A percentile compares a stretch with the other conserved stretches of the same genome.
Conservation (phyloP, 2,113 vertebrate genomes). For the Channa argus region DNA sequence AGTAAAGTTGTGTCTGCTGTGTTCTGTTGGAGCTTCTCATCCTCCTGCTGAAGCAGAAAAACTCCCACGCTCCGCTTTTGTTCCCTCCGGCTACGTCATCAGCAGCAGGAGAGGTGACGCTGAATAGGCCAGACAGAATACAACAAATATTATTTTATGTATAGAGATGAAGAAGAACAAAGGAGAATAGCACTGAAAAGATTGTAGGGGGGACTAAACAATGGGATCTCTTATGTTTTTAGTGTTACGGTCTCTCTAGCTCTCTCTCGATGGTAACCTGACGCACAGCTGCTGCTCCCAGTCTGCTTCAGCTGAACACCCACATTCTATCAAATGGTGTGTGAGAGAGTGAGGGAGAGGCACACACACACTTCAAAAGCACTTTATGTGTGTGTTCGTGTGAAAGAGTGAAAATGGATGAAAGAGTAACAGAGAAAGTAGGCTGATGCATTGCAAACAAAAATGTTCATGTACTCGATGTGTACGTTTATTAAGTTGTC, state of each 20-base stretch:
- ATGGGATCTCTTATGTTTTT: background rate
- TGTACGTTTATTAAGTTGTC: too few species aligned
- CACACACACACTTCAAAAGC: background rate
- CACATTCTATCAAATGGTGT: constrained; percentile 29
- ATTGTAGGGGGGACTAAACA: background rate
- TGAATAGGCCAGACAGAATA: constrained; percentile 20
- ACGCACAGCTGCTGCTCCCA: constrained; percentile 70
- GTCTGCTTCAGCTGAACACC: constrained; percentile 65
- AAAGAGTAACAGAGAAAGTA: background rate
- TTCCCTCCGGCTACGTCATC: constrained; percentile 23
- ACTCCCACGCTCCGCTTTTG: constrained; percentile 58
- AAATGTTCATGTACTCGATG: background rate
- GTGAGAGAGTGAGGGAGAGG: background rate
- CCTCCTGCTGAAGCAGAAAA: constrained; percentile 26
- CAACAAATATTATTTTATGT: constrained; percentile 22
- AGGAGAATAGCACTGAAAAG: background rate
- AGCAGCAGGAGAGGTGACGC: constrained; percentile 21
- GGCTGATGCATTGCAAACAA: too few species aligned
- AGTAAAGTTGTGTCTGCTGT: background rate
- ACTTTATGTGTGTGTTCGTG: background rate
- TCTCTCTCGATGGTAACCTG: constrained; percentile 41
- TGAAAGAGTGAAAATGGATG: constrained; percentile 22
- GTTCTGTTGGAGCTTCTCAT: constrained; percentile 8
- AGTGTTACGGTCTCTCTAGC: background rate
- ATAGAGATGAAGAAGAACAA: constrained; percentile 8